Conservation (phyloP, 2,797 vertebrate genomes). For the Spheniscus humboldti region DNA sequence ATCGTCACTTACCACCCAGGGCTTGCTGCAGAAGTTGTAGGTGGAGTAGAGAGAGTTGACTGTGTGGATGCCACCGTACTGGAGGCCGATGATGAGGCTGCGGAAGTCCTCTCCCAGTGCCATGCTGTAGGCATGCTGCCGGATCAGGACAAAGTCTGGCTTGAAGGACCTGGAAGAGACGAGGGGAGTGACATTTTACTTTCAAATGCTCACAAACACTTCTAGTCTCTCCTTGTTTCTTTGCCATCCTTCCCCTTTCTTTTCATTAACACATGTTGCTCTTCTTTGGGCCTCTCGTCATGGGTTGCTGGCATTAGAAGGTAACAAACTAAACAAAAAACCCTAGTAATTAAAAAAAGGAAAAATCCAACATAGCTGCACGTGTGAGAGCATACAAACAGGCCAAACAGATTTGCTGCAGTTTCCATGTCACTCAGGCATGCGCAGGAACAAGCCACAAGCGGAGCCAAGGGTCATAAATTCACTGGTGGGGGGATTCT, state of each 20-base stretch:
- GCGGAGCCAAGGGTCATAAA: slow-evolving; percentile 43
- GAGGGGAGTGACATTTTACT: not conserved
- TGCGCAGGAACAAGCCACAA: slow-evolving; percentile 16
- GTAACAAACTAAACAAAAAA: not conserved
- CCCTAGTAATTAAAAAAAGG: not conserved
- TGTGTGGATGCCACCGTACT: slow-evolving; percentile 84
- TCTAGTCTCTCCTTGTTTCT: not conserved
- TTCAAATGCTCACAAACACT: not conserved
- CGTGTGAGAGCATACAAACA: not conserved
- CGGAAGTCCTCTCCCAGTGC: slow-evolving; percentile 90
- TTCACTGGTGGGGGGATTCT: slow-evolving; percentile 32
- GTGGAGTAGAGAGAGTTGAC: slow-evolving; percentile 93
- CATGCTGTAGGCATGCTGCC: slow-evolving; percentile 96
- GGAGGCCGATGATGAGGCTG: slow-evolving; percentile 90
- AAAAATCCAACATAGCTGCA: not conserved
- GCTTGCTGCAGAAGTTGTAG: slow-evolving; percentile 99
- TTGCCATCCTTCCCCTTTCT: not conserved
- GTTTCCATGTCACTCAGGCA: slow-evolving; percentile 45
- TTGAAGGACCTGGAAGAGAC: slow-evolving; percentile 86
- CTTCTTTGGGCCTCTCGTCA: not conserved
- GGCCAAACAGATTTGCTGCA: slow-evolving; percentile 36
- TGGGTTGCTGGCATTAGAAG: not conserved
- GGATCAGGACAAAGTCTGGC: slow-evolving; percentile 91
- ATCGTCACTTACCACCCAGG: slow-evolving; percentile 79
- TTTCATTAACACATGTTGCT: not conserved